phyloP scores from a whole-genome alignment of 2,113 vertebrate genomes.

The Bujurquina vittata region DNA sequence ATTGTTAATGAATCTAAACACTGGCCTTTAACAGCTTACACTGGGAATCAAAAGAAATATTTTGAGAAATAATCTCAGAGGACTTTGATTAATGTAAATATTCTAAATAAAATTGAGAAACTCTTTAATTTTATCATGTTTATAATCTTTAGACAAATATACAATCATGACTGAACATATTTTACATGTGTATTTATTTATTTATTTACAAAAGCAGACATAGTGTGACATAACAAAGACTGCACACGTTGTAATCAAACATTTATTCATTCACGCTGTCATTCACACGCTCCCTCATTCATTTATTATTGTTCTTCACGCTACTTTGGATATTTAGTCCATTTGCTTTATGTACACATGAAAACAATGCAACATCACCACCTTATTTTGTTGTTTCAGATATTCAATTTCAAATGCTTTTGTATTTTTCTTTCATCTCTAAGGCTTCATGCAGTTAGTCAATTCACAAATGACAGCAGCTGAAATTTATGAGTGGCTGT shows the following conservation, averaged over 20 bases:
- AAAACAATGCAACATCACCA: constrained; percentile 9
- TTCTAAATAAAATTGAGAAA: background rate
- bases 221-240: constrained; percentile 32
- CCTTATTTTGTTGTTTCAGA: background rate
- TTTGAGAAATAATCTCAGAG: background rate
- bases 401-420: constrained; percentile 5
- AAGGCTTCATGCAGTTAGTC: constrained; percentile 15
- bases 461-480: background rate
- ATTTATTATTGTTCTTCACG: background rate
- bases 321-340: constrained; percentile 17
- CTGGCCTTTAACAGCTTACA: background rate
- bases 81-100: constrained; percentile 46
- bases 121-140: background rate
- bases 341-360: constrained; percentile 54
- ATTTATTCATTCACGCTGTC: constrained; percentile 34
- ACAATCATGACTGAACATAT: constrained; percentile 27
- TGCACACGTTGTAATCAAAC: constrained; percentile 20
- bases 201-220: constrained; percentile 26
- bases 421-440: background rate
- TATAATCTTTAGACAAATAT: background rate
- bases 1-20: constrained; percentile 35
- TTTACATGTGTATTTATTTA: constrained; percentile 71
- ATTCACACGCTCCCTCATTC: background rate
- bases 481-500: background rate
- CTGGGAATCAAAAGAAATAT: background rate